Evolutionary conservation across 2,113 vertebrate genomes (phyloP).

Genomic region (Cinclus mexicanus): DNA sequence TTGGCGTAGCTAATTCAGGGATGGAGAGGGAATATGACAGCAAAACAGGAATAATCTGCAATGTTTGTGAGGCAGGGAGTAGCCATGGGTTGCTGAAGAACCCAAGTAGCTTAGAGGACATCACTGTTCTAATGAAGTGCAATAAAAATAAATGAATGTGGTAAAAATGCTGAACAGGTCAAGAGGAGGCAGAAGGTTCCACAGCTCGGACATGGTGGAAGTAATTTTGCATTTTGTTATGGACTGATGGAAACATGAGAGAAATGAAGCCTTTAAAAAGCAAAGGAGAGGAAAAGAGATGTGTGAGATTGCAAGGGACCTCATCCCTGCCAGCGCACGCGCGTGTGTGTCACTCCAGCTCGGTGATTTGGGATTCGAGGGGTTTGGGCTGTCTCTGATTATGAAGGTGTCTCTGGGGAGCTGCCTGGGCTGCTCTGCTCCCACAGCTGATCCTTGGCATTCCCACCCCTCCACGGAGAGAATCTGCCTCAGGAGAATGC

Average conservation of each 20-base stretch:
- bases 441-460: rapidly evolving
- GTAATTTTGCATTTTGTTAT: not conserved
- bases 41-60: not conserved
- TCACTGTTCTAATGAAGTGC: not conserved
- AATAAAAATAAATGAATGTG: not conserved
- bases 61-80: not conserved
- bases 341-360: rapidly evolving
- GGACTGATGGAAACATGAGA: not conserved
- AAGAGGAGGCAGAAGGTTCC: not conserved
- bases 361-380: rapidly evolving
- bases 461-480: rapidly evolving
- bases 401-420: not conserved
- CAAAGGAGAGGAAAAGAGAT: not conserved
- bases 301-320: not conserved
- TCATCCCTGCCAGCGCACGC: not conserved
- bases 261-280: not conserved
- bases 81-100: not conserved
- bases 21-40: not conserved
- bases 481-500: rapidly evolving
- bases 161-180: not conserved
- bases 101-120: not conserved
- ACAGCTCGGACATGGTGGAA: not conserved
- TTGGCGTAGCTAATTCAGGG: not conserved
- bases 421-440: not conserved
- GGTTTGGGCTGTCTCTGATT: not conserved